Evolutionary conservation across 1,140 invertebrate genomes (phyloP).

Genomic region (Brachionus rubens): DNA sequence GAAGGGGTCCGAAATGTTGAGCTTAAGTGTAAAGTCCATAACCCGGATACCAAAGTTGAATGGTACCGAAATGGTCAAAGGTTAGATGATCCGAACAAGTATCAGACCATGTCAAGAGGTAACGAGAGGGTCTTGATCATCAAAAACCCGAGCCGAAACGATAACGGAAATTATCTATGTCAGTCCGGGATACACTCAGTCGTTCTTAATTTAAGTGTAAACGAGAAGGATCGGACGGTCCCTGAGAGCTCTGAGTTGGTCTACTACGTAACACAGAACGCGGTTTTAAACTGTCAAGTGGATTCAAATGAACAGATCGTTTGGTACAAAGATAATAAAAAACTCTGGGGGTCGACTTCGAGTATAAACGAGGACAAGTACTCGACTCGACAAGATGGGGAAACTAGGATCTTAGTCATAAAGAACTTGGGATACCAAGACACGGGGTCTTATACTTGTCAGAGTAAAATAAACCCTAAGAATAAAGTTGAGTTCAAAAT

Average conservation of each 20-base stretch:
- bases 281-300: constrained; percentile 26
- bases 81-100: neutral
- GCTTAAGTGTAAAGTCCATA: constrained; percentile 7
- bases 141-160: neutral
- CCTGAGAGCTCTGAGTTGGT: neutral
- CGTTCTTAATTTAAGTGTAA: constrained; percentile 9
- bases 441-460: neutral
- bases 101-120: neutral
- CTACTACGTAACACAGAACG: constrained; percentile 24
- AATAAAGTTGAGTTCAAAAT: constrained; percentile 31
- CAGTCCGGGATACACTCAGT: neutral
- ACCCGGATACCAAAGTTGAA: constrained; percentile 27
- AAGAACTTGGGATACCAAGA: neutral
- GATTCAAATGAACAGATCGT: constrained; percentile 21
- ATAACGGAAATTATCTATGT: constrained; percentile 38
- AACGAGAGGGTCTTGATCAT: neutral
- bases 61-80: constrained; percentile 9
- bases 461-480: neutral
- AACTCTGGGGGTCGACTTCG: neutral
- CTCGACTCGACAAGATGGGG: neutral
- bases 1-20: constrained; percentile 2
- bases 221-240: neutral
- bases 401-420: constrained; percentile 1
- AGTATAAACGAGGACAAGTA: constrained; percentile 26
- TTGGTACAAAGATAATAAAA: constrained; percentile 37